Evolutionary conservation across 2,113 vertebrate species (phyloP), one percentile per base, ranked within the genome.

Genomic region (Pitta sordida): DNA sequence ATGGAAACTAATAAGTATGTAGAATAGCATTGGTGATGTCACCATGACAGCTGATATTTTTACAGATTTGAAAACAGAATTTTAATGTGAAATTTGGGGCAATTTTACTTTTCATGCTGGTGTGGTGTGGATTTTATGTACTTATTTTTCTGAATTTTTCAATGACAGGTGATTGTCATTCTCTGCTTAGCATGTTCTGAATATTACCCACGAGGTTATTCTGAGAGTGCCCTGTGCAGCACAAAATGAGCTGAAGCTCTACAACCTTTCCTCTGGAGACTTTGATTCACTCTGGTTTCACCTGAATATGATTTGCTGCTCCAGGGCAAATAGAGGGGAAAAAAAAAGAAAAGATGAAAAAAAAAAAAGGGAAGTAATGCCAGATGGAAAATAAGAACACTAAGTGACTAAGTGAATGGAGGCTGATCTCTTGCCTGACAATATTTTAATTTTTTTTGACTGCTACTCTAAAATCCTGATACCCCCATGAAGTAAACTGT

Each of bases 401-500:
- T 56, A 79, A 71, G 75, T 83, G 73, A 55, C 16, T 63, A 77
- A 69, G 73, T 84, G 70, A 60, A 63, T 73, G 15, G 53, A 85
- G 71, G 48, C 15, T 9, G n/a, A 85, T 87, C 49, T 89, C 27
- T 48, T 63, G 26, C 63, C 39, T 93, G 63, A 64, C 39, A 95
- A 82, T 36, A 60, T 64, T 80, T 88, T 91, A 7, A n/a, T 53
- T 74, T 91, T 27, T 87, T 91, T 95, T 85, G 88, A 64, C 70
- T 88, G 53, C 63, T 82, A 15, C 23, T 90, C 24, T 53, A 34
- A 2, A 29, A 32, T 46, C 44, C 51, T 56, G 75, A 53, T 74
- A 81, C 32, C 49, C 20, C 13, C 48, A 63, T 1, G 1, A n/a
- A 73, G 41, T 75, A 84, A 60, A 10, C 49, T 86, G 39, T 46